Percentiles rank a stretch among this genome's conserved stretches.
These are phyloP conservation scores for Phaethornis superciliosus DNA, from an alignment of 2,113 vertebrate species.

Conservation along the genomic window DNA sequence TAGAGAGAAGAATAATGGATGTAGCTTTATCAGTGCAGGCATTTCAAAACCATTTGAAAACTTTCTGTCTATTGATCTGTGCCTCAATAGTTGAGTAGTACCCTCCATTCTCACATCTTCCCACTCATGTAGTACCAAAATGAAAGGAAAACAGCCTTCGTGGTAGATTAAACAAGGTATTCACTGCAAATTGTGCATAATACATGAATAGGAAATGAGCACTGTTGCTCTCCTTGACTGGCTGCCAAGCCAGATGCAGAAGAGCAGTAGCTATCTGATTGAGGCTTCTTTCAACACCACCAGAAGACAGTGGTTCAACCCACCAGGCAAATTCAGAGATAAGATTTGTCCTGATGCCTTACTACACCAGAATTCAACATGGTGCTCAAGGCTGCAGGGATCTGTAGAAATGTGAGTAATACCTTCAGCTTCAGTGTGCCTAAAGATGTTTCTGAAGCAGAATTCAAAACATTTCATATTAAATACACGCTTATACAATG, in stretches of 20 bases:
- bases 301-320: background rate
- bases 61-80: conserved; percentile 2
- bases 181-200: conserved; percentile 14
- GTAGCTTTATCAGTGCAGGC: conserved; percentile 10
- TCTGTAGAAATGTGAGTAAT: background rate
- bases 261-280: background rate
- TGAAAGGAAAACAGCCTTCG: background rate
- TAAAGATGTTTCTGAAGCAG: background rate
- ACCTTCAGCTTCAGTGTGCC: background rate
- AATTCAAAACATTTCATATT: background rate
- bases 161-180: conserved; percentile 26
- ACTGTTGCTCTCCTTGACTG: background rate
- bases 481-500: background rate
- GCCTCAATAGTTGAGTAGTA: background rate
- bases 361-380: background rate
- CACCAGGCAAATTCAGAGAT: background rate
- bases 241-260: conserved; percentile 45
- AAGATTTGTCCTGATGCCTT: background rate
- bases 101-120: background rate
- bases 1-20: background rate
- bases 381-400: background rate
- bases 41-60: conserved; percentile 36
- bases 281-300: background rate
- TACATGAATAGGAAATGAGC: background rate
- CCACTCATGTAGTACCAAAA: background rate